Percentiles rank a stretch among this genome's conserved stretches.
Evolutionary conservation across 2,888 invertebrate species (phyloP).

Genomic region (Polietes domitor): DNA sequence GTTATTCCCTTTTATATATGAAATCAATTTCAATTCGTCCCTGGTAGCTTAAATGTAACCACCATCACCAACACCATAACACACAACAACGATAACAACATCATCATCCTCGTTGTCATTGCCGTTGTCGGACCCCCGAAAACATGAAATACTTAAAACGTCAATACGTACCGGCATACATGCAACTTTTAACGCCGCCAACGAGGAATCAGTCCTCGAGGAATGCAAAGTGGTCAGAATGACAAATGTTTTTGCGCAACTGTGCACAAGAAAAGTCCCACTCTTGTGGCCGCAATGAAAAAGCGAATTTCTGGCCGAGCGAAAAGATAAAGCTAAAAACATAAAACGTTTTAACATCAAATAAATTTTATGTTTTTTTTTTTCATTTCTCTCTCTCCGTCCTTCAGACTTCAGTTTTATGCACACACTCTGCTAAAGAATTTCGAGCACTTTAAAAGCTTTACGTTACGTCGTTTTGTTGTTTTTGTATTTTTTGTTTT

Average conservation of each 20-base stretch:
- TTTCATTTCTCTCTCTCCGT: neutral
- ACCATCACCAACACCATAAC: neutral
- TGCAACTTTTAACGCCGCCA: slow-evolving; percentile 56
- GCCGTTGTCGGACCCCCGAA: neutral
- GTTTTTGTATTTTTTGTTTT: slow-evolving; percentile 7
- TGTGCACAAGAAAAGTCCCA: slow-evolving; percentile 44
- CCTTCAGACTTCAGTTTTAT: neutral
- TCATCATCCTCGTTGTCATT: neutral
- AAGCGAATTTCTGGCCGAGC: slow-evolving; percentile 9
- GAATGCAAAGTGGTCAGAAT: slow-evolving; percentile 69
- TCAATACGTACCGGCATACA: slow-evolving; percentile 38
- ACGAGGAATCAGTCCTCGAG: slow-evolving; percentile 34
- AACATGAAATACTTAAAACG: slow-evolving; percentile 45
- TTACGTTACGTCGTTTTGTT: neutral
- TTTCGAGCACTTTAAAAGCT: slow-evolving; percentile 63
- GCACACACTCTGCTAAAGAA: slow-evolving; percentile 34
- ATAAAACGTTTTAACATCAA: slow-evolving; percentile 62
- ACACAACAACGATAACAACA: neutral
- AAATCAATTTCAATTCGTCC: too few relatives aligned
- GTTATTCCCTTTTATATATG: too few relatives aligned
- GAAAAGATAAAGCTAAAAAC: slow-evolving; percentile 51
- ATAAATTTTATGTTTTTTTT: slow-evolving; percentile 51
- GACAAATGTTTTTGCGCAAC: slow-evolving; percentile 68
- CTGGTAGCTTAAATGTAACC: too few relatives aligned
- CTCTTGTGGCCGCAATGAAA: slow-evolving; percentile 14